Percentiles rank a stretch among this genome's conserved stretches.
Evolutionary conservation across 2,888 invertebrate genomes (phyloP).

Genomic region (Drosophila cognata): DNA sequence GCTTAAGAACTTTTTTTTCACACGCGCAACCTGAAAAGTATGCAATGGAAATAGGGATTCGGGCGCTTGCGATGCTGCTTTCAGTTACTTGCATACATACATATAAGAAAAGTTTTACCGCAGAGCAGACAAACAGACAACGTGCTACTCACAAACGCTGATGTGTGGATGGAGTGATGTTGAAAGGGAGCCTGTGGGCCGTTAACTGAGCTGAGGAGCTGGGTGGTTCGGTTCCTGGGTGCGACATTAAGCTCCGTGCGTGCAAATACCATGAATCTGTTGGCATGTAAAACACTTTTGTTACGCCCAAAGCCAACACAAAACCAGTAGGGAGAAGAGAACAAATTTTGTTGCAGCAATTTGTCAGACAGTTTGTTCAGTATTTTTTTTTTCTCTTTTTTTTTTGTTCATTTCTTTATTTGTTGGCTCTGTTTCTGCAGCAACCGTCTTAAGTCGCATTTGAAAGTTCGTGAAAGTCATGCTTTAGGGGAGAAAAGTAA

Average conservation of each 20-base stretch:
- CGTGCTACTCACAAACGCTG: constrained; percentile 72
- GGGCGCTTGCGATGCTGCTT: constrained; percentile 7
- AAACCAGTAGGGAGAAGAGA: constrained; percentile 28
- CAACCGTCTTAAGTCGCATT: constrained; percentile 71
- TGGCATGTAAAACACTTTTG: constrained; percentile 79
- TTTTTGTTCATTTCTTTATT: constrained; percentile 12
- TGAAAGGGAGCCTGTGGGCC: constrained; percentile 17
- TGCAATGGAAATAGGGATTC: constrained; percentile 68
- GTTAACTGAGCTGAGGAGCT: constrained; percentile 13
- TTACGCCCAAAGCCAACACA: constrained; percentile 74
- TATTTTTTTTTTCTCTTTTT: constrained; percentile 42
- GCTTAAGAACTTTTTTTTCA: constrained; percentile 73
- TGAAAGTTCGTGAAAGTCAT: constrained; percentile 71
- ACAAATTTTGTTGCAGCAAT: constrained; percentile 72
- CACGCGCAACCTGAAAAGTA: constrained; percentile 76
- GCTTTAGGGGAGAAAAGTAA: constrained; percentile 46
- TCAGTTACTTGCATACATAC: constrained; percentile 73
- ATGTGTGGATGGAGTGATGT: constrained; percentile 38
- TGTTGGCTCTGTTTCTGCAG: constrained; percentile 28
- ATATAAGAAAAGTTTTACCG: constrained; percentile 76
- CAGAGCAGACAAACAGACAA: constrained; percentile 69
- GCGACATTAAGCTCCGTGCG: constrained; percentile 81
- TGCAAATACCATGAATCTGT: constrained; percentile 80
- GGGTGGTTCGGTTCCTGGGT: constrained; percentile 31
- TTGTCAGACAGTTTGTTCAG: constrained; percentile 80